These are phyloP conservation scores for Terrapene triunguis DNA, from an alignment of 2,113 vertebrate genomes.

Conservation along the genomic window DNA sequence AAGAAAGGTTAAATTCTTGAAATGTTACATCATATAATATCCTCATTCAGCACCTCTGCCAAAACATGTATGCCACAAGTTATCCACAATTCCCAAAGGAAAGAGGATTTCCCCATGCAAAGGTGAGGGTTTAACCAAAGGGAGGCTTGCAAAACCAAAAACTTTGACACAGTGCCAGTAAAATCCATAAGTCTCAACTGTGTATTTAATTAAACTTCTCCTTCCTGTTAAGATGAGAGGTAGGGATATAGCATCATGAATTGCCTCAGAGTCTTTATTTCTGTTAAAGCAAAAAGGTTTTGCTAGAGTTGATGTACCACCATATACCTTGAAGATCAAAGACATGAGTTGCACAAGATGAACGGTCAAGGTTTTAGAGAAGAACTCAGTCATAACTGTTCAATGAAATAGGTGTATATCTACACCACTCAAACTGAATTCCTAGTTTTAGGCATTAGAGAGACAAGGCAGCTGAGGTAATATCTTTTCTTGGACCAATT, in stretches of 20 bases:
- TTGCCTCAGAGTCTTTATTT: neutral
- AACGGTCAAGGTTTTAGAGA: slow-evolving; percentile 3
- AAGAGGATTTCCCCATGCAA: slow-evolving; percentile 18
- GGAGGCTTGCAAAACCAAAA: slow-evolving; percentile 1
- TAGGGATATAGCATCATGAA: slow-evolving; percentile 46
- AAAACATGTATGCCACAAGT: neutral
- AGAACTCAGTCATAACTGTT: neutral
- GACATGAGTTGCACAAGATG: slow-evolving; percentile 27
- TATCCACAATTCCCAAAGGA: slow-evolving; percentile 7
- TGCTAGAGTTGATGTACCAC: slow-evolving; percentile 25
- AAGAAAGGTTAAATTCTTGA: neutral
- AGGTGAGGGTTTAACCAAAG: slow-evolving; percentile 5
- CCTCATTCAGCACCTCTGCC: slow-evolving; percentile 19
- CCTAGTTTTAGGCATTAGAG: too few species aligned
- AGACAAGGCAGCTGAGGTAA: too few species aligned
- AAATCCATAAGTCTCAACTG: slow-evolving; percentile 38
- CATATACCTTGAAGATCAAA: slow-evolving; percentile 1
- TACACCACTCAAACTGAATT: too few species aligned
- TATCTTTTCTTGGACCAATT: too few species aligned
- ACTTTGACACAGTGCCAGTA: neutral
- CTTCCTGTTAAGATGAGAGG: neutral
- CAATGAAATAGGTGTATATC: too few species aligned
- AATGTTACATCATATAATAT: slow-evolving; percentile 1
- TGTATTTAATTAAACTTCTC: neutral
- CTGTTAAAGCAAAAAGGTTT: slow-evolving; percentile 14